Percentiles rank a stretch among this genome's conserved stretches.
Evolutionary conservation across 30 jellyfish, hydroid and myxozoan genomes (phyloP).

Genomic region (Turritopsis dohrnii): DNA sequence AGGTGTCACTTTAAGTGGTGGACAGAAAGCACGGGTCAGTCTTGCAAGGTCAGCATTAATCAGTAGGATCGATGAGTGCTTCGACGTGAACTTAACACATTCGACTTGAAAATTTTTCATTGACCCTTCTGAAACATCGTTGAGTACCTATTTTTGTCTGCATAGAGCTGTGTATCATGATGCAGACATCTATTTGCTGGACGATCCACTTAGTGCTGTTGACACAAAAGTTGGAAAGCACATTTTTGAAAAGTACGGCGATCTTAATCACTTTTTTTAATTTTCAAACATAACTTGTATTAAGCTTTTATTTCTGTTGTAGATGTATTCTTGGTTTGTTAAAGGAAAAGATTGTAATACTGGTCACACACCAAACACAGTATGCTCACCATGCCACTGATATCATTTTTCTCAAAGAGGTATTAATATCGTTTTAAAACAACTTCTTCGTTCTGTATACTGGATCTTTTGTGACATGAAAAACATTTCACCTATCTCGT

Average conservation of each 20-base stretch:
- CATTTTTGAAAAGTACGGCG: slow-evolving; percentile 50
- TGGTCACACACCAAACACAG: slow-evolving; percentile 67
- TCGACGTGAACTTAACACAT: no score
- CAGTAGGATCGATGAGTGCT: no score
- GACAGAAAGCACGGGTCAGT: slow-evolving; percentile 76
- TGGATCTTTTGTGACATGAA: no score
- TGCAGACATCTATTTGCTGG: slow-evolving; percentile 69
- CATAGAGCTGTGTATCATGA: slow-evolving; percentile 76
- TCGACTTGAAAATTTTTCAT: no score
- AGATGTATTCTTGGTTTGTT: slow-evolving; percentile 67
- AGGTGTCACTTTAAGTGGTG: slow-evolving; percentile 88
- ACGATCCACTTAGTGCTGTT: slow-evolving; percentile 85
- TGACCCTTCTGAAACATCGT: no score
- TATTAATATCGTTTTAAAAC: not conserved
- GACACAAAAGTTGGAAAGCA: slow-evolving; percentile 79
- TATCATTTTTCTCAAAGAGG: slow-evolving; percentile 51
- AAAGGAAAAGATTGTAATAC: slow-evolving; percentile 40
- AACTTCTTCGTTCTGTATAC: no score
- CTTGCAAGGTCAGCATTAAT: slow-evolving; percentile 86
- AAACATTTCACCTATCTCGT: no score
- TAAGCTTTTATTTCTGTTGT: slow-evolving; percentile 1
- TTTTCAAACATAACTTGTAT: not conserved
- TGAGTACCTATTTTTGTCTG: no score
- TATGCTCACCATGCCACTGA: slow-evolving; percentile 43
- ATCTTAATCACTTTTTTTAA: not conserved